phyloP scores from a whole-genome alignment of 2,797 vertebrate genomes.

The Acanthurus leucopareius region DNA sequence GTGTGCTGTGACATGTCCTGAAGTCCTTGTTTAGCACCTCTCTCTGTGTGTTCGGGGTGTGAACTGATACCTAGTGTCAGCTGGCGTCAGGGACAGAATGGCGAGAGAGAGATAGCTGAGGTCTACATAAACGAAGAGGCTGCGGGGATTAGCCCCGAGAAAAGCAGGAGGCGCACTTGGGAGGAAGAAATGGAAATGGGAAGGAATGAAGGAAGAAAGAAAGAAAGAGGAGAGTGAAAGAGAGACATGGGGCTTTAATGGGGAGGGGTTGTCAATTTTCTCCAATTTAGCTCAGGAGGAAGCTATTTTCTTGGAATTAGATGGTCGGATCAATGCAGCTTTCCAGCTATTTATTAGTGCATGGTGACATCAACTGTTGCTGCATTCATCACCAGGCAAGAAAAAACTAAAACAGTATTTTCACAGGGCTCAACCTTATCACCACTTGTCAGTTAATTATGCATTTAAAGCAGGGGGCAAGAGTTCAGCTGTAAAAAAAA shows the following conservation, averaged over 20 bases:
- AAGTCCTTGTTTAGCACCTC: conserved; percentile 95
- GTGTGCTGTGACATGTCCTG: conserved; percentile 93
- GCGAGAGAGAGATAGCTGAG: conserved; percentile 60
- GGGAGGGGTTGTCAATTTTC: conserved; percentile 56
- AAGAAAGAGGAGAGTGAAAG: conserved; percentile 18
- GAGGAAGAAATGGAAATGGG: conserved; percentile 77
- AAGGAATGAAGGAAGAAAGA: conserved; percentile 32
- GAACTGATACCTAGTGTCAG: conserved; percentile 94
- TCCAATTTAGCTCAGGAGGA: conserved; percentile 78
- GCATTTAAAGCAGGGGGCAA: conserved; percentile 55
- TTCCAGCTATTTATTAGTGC: conserved; percentile 60
- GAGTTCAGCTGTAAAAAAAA: conserved; percentile 66
- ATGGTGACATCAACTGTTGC: conserved; percentile 63
- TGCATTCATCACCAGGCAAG: conserved; percentile 42
- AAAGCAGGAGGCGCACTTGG: conserved; percentile 64
- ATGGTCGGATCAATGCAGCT: conserved; percentile 68
- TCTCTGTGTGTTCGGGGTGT: conserved; percentile 91
- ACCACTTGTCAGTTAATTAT: conserved; percentile 68
- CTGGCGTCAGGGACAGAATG: conserved; percentile 85
- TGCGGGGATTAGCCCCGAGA: conserved; percentile 57
- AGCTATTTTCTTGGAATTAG: conserved; percentile 71
- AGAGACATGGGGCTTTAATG: conserved; percentile 26
- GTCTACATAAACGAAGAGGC: conserved; percentile 58
- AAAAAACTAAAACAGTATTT: conserved; percentile 37
- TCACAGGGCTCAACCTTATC: conserved; percentile 57